phyloP scores from a whole-genome alignment of 2,888 invertebrate genomes.

The Cremastobaeus sp. region DNA sequence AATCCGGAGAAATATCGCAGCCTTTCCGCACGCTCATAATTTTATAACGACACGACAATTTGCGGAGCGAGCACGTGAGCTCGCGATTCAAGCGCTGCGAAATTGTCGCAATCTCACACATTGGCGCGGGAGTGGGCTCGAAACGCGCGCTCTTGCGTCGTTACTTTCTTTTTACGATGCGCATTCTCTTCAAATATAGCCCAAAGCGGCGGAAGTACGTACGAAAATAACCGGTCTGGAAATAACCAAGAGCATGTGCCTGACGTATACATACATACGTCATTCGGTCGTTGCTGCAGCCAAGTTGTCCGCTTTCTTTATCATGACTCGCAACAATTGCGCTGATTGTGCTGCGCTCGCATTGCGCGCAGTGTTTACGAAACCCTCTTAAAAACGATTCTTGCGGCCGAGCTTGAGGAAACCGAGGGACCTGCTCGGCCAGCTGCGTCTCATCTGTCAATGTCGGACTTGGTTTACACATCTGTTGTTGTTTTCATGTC shows the following conservation, averaged over 20 bases:
- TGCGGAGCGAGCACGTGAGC: constrained; percentile 9
- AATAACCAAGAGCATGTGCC: constrained; percentile 53
- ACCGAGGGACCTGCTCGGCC: constrained; percentile 23
- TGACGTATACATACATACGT: constrained; percentile 45
- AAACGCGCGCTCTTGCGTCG: constrained; percentile 14
- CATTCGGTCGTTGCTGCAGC: constrained; percentile 43
- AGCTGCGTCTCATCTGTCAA: constrained; percentile 17
- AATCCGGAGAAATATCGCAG: constrained; percentile 7
- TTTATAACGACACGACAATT: constrained; percentile 19
- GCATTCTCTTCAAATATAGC: constrained; percentile 41
- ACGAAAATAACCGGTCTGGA: constrained; percentile 54
- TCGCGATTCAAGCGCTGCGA: constrained; percentile 12
- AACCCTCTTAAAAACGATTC: constrained; percentile 39
- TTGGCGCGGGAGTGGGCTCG: constrained; percentile 18
- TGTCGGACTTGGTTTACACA: constrained; percentile 21
- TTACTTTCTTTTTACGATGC: constrained; percentile 29
- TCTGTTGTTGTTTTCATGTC: constrained; percentile 24
- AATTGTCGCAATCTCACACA: constrained; percentile 29
- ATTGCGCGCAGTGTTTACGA: constrained; percentile 23
- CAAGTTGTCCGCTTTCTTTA: constrained; percentile 46
- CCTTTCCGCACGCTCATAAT: constrained; percentile 6
- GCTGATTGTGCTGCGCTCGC: constrained; percentile 32
- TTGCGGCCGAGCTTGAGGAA: constrained; percentile 21
- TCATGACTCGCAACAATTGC: constrained; percentile 38
- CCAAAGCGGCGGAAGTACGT: constrained; percentile 52